Base-by-base conservation (phyloP, 2,797 vertebrate species). In the Phyllotis vaccarum region DNA sequence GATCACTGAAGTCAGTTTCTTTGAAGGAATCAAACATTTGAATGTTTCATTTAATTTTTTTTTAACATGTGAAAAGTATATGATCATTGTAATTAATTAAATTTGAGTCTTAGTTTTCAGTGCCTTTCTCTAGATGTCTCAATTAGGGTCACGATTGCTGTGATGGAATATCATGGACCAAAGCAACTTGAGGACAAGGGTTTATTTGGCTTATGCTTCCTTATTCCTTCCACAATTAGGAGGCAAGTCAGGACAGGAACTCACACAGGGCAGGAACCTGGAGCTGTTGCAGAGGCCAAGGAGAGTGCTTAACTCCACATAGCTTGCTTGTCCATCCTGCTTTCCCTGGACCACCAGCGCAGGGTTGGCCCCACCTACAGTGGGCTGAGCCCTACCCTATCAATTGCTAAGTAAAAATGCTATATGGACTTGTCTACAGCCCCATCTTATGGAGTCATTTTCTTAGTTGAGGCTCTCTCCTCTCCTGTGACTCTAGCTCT, bases 11-110 rank as follows among this genome's bases (percentile, higher is more conserved):
- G 79, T 94, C 10, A 83, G 17, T 49, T 66, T 31, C 70, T 58
- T 83, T 46, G 58, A 58, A 19, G 40, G 56, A 70, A 75, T 94
- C 80, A 66, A 49, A 79, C 89, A 13, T 68, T 89, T 91, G 2
- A 74, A 54, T 80, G 16, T 60, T 94, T 56, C 83, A 52, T 68
- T 68, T 58, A 91, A 78, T 87, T 93, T 9, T 34, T 79, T 85
- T 86, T 11, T n/a, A 86, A 62, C 54, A 12, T 37, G 72, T 31
- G n/a, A n/a, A 93, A 95, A 40, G 19, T 54, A 5, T 95, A 54
- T 85, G 31, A 40, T 83, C 40, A 85, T 37, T 90, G 0, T 56
- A 83, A 46, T 37, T 46, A 76, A 3, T 86, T 95, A 79, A 89
- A 86, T 91, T 81, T 10, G 49, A 54, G 19, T 10, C 52, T 82